Evolutionary conservation across 2,113 vertebrate genomes (phyloP).

Genomic region (Patagioenas fasciata): DNA sequence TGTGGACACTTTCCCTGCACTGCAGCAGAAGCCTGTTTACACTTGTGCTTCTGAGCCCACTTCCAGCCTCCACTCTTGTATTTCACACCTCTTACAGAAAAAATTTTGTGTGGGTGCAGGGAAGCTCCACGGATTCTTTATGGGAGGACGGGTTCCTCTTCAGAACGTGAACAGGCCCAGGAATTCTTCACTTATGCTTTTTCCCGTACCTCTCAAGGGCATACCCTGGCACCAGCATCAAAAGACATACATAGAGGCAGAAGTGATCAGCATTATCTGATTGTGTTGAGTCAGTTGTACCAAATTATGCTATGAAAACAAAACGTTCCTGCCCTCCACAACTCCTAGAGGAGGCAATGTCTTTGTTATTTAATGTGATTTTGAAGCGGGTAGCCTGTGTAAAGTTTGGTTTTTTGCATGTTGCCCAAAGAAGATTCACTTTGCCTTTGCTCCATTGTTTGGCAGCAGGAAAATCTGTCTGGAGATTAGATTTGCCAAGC

Average conservation of each 20-base stretch:
- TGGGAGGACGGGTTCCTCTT: background rate
- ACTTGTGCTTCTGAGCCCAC: background rate
- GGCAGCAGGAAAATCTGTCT: background rate
- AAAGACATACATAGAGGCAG: conserved; percentile 10
- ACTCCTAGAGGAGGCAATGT: background rate
- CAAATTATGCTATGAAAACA: conserved; percentile 38
- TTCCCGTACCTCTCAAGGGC: background rate
- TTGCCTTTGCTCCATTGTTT: background rate
- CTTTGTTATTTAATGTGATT: conserved; percentile 11
- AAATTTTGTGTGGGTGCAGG: background rate
- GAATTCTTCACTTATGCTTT: background rate
- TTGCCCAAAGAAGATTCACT: background rate
- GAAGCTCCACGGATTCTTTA: background rate
- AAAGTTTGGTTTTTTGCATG: background rate
- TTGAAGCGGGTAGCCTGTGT: background rate
- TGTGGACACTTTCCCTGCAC: background rate
- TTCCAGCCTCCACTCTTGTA: background rate
- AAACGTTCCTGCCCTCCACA: background rate
- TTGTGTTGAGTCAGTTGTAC: conserved; percentile 45
- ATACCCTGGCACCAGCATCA: conserved; percentile 55
- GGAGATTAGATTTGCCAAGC: background rate
- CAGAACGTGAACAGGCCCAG: background rate
- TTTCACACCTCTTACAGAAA: background rate
- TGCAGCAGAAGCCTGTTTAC: background rate
- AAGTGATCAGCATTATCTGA: conserved; percentile 35